These are phyloP conservation scores for Epicauta chinensis DNA, from an alignment of 1,140 invertebrate genomes.

Conservation along the genomic window DNA sequence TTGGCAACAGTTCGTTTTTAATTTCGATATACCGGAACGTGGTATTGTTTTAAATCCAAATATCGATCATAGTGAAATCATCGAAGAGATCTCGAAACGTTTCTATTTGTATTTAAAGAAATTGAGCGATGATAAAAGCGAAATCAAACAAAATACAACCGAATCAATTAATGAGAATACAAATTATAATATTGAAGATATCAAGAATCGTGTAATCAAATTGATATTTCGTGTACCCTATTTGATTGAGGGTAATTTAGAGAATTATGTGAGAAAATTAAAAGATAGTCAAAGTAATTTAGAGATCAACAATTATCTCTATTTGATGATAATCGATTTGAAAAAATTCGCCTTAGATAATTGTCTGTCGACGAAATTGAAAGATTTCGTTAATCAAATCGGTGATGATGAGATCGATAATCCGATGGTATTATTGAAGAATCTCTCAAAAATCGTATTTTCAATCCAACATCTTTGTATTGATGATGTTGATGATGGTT, in stretches of 20 bases:
- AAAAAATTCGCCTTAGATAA: slow-evolving; percentile 4
- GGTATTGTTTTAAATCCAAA: slow-evolving; percentile 54
- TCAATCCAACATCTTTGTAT: neutral
- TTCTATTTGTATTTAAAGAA: slow-evolving; percentile 34
- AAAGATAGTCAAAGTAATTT: neutral
- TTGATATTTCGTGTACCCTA: slow-evolving; percentile 10
- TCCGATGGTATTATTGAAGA: neutral
- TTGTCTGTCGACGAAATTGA: neutral
- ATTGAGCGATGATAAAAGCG: slow-evolving; percentile 15
- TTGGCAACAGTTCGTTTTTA: slow-evolving; percentile 43
- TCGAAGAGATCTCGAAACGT: slow-evolving; percentile 44
- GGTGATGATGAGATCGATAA: neutral
- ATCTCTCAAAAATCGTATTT: slow-evolving; percentile 3
- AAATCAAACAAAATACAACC: slow-evolving; percentile 15
- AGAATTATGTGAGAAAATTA: slow-evolving; percentile 8
- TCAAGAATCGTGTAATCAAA: slow-evolving; percentile 1
- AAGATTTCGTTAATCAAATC: neutral
- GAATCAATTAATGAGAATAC: neutral
- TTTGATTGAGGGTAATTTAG: slow-evolving; percentile 6
- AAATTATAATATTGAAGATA: slow-evolving; percentile 8
- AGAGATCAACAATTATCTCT: slow-evolving; percentile 9
- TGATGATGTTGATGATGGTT: too few relatives aligned
- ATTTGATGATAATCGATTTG: slow-evolving; percentile 7
- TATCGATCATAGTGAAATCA: slow-evolving; percentile 47
- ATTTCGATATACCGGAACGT: slow-evolving; percentile 54